Evolutionary conservation across 2,113 vertebrate species (phyloP).

Genomic region (Centrocercus urophasianus): DNA sequence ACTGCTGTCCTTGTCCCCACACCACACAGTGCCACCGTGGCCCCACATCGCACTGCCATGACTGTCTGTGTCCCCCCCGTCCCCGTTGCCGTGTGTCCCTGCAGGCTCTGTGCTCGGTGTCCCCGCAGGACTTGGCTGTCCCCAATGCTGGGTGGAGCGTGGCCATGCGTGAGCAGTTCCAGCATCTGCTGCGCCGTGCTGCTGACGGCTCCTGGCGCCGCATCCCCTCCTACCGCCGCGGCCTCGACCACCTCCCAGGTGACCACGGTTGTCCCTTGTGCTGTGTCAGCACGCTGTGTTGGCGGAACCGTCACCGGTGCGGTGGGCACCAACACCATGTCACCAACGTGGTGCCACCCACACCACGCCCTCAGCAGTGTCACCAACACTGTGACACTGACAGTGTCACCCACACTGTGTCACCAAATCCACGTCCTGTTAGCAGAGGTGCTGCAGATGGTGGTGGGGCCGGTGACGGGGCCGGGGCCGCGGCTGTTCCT

Average conservation of each 20-base stretch:
- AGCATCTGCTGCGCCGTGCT: neutral
- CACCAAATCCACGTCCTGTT: neutral
- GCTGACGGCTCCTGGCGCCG: neutral
- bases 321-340: too few species aligned
- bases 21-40: neutral
- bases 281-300: too few species aligned
- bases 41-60: neutral
- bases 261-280: too few species aligned
- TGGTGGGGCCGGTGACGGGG: neutral
- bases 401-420: neutral
- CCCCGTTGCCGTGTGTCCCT: neutral
- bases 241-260: neutral
- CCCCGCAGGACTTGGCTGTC: neutral
- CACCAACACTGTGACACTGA: too few species aligned
- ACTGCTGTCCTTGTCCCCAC: too few species aligned
- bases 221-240: neutral
- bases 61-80: too few species aligned
- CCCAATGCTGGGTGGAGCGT: neutral
- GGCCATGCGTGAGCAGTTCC: neutral
- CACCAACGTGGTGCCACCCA: too few species aligned
- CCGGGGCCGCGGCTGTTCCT: constrained; percentile 78
- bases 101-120: neutral
- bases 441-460: neutral
- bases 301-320: too few species aligned
- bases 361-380: too few species aligned